Conservation (phyloP, 2,888 invertebrate genomes). For the Diabrotica balteata region DNA sequence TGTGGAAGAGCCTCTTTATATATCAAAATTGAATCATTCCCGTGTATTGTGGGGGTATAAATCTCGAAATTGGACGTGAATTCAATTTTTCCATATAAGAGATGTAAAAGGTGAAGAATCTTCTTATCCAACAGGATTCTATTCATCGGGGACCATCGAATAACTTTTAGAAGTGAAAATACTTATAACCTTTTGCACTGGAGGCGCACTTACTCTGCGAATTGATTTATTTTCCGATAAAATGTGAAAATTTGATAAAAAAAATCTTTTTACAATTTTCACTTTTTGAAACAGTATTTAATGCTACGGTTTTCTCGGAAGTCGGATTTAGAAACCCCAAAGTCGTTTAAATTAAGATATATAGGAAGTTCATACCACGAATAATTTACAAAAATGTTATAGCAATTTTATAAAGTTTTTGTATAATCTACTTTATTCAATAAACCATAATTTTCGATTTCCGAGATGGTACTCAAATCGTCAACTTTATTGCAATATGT, state of each 20-base stretch:
- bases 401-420: no score
- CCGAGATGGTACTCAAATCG: no score
- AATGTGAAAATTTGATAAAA: slow-evolving; percentile 14
- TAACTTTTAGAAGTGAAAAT: slow-evolving; percentile 38
- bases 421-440: no score
- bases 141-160: slow-evolving; percentile 46
- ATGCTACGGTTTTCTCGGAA: no score
- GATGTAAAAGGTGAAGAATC: slow-evolving; percentile 45
- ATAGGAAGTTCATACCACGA: no score
- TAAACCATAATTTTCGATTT: no score
- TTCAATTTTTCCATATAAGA: slow-evolving; percentile 51
- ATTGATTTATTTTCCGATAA: slow-evolving; percentile 23
- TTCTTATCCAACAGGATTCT: slow-evolving; percentile 43
- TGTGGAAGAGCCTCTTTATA: slow-evolving; percentile 33
- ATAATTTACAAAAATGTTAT: no score
- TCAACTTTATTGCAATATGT: no score
- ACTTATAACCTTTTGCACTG: slow-evolving; percentile 33
- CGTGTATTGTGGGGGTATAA: slow-evolving; percentile 54
- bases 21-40: slow-evolving; percentile 42
- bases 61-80: slow-evolving; percentile 58
- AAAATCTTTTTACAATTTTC: slow-evolving; percentile 20
- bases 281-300: neutral
- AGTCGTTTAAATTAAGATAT: no score
- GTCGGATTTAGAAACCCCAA: no score
- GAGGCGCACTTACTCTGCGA: slow-evolving; percentile 15